phyloP scores from a whole-genome alignment of 2,113 vertebrate genomes.

The Dromaius novaehollandiae region DNA sequence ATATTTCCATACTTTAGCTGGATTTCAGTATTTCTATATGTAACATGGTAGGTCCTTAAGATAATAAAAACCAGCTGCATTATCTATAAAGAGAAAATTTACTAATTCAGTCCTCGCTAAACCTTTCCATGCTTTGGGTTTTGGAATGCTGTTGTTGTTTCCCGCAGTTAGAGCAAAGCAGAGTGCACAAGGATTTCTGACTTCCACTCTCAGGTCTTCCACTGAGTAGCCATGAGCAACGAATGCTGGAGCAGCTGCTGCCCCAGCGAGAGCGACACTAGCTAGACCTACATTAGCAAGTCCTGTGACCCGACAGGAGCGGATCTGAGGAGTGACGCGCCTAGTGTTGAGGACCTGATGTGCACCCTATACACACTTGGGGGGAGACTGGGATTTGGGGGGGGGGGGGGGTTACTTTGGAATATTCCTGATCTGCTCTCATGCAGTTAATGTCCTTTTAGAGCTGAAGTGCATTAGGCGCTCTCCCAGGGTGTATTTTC shows the following conservation, averaged over 20 bases:
- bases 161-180: background rate
- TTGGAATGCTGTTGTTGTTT: background rate
- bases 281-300: background rate
- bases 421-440: background rate
- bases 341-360: background rate
- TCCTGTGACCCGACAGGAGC: background rate
- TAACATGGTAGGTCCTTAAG: background rate
- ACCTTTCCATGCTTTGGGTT: background rate
- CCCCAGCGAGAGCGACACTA: too few species aligned
- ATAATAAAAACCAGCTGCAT: background rate
- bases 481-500: background rate
- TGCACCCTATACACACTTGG: background rate
- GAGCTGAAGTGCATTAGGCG: background rate
- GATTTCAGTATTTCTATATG: background rate
- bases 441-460: background rate
- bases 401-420: background rate
- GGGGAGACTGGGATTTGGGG: too few species aligned
- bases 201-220: background rate
- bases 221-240: background rate
- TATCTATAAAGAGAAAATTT: background rate
- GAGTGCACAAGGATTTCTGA: background rate
- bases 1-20: background rate
- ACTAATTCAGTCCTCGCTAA: background rate
- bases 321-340: background rate
- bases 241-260: background rate